Evolutionary conservation across 2,888 invertebrate species (phyloP).

Genomic region (Ochropacha duplaris): DNA sequence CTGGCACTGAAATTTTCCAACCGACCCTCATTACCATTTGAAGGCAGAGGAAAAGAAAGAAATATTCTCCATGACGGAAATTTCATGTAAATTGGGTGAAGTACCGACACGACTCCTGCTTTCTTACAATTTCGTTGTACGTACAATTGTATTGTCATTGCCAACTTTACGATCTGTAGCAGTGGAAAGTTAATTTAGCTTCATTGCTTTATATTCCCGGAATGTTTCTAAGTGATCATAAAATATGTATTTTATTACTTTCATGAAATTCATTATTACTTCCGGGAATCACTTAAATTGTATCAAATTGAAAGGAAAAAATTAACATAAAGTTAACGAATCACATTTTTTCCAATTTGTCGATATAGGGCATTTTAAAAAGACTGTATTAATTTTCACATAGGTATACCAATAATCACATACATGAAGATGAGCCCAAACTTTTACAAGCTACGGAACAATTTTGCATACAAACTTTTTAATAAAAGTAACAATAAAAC

Average conservation of each 20-base stretch:
- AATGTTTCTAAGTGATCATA: constrained; percentile 16
- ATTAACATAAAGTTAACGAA: too few species aligned
- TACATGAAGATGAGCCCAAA: neutral
- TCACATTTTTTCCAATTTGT: too few species aligned
- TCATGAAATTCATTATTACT: neutral
- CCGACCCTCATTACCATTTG: constrained; percentile 74
- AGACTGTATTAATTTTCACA: neutral
- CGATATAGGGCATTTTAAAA: too few species aligned
- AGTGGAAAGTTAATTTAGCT: constrained; percentile 41
- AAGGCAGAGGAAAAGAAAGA: constrained; percentile 62
- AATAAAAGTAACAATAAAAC: constrained; percentile 20
- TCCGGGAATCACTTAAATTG: neutral
- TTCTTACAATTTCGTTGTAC: constrained; percentile 57
- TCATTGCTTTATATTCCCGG: constrained; percentile 18
- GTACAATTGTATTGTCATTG: constrained; percentile 52
- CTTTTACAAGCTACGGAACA: neutral
- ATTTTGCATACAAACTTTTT: constrained; percentile 1
- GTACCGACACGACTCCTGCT: constrained; percentile 53
- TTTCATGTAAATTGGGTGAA: constrained; percentile 75
- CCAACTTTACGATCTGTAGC: constrained; percentile 42
- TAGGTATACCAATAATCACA: neutral
- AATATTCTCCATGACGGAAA: constrained; percentile 68
- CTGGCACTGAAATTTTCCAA: constrained; percentile 66
- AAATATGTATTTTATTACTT: neutral
- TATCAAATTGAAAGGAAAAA: too few species aligned